These are phyloP conservation scores for Xanthorhoe spadicearia DNA, from an alignment of 2,888 invertebrate species.

Conservation along the genomic window DNA sequence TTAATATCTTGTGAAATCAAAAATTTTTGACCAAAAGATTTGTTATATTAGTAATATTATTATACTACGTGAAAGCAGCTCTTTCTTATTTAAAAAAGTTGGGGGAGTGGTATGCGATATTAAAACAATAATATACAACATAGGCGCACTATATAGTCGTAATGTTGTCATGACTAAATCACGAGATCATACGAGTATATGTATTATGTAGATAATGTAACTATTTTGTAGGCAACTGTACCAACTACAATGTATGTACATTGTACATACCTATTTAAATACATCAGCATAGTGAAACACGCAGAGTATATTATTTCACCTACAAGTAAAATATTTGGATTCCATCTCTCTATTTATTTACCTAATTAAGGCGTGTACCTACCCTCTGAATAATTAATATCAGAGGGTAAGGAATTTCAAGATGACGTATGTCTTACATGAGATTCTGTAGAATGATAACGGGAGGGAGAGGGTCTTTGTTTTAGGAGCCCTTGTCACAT, in stretches of 20 bases:
- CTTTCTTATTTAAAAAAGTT: no score
- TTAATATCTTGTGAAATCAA: no score
- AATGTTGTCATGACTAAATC: neutral
- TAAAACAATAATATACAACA: no score
- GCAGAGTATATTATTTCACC: conserved; percentile 11
- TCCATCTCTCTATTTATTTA: conserved; percentile 26
- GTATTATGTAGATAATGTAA: no score
- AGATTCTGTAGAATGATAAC: conserved; percentile 15
- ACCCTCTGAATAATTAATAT: conserved; percentile 21
- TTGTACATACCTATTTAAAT: neutral
- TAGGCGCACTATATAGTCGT: no score
- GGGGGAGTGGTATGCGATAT: no score
- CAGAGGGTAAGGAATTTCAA: conserved; percentile 24
- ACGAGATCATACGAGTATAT: neutral
- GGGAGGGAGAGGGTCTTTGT: conserved; percentile 10
- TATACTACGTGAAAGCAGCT: no score
- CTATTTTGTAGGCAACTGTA: neutral
- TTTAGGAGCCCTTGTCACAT: conserved; percentile 10
- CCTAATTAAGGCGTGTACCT: conserved; percentile 22
- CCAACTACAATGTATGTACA: neutral
- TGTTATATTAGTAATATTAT: no score
- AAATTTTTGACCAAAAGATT: no score
- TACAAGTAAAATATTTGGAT: conserved; percentile 22
- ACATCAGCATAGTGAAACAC: neutral
- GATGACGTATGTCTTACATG: conserved; percentile 13